Evolutionary conservation across 2,888 invertebrate genomes (phyloP), one percentile per base, ranked within the genome.

Genomic region (Agonopterix alstromeriana): DNA sequence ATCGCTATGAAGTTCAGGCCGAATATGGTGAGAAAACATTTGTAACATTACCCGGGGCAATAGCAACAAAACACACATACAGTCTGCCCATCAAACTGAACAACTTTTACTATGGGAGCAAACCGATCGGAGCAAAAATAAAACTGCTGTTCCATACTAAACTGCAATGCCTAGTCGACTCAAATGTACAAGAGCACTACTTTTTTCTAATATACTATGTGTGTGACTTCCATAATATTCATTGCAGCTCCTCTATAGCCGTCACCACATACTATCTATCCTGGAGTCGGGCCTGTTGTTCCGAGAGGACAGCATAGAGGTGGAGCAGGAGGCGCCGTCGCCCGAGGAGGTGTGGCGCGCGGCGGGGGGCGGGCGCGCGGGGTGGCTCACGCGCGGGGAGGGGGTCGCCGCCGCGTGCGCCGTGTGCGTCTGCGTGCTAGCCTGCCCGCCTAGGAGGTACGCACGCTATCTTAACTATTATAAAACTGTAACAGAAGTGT

Each of bases 271-370:
- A 42, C 65, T 86, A 10, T 56, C 71, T 0, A 82, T 89, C 40
- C 56, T 89, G 4, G 87, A 86, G 51, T 82, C 83, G 9, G 88
- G 88, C 0, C 65, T 89, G 0, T 61, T 89, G 3, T 89, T 89
- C 60, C 65, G 86, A 0, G 89, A 88, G 43, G 89, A 89, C 63
- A 79, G 85, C 27, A 53, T 78, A 0, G 74, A 77, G 44, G 80
- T 89, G 35, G 87, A 89, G 47, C 83, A 86, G 49, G 82, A 82
- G 35, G 59, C 78, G 0, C 79, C 81, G 0, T 63, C 72, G 0
- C 53, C 71, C 0, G 73, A 67, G 27, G 67, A 61, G 7, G 69
- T 76, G 36, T 78, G 82, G 77, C 44, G 43, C 5, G 63, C 60
- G 0, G 75, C 77, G 2, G 82, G 78, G 0, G 77, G 77, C 0